phyloP scores from a whole-genome alignment of 2,113 vertebrate species.

The Poicephalus gulielmi region DNA sequence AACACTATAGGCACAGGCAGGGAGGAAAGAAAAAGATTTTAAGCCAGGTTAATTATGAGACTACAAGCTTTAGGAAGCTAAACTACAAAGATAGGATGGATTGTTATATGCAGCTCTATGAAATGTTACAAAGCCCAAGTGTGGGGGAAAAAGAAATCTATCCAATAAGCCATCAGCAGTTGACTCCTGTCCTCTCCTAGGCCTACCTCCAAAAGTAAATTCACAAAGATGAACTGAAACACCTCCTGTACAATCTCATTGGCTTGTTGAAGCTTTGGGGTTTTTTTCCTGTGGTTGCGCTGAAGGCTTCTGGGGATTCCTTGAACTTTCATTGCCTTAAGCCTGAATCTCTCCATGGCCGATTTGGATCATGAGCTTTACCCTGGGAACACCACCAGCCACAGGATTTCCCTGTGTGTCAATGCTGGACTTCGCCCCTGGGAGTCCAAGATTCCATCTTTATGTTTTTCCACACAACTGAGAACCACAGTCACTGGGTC shows the following conservation, averaged over 20 bases:
- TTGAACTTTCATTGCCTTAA: constrained; percentile 26
- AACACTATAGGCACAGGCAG: neutral
- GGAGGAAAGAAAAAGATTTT: neutral
- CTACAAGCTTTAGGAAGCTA: neutral
- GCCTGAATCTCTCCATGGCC: constrained; percentile 1
- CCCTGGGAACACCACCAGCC: neutral
- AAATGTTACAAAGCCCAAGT: neutral
- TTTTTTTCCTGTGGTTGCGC: neutral
- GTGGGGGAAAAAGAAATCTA: neutral
- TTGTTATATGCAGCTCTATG: neutral
- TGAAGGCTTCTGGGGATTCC: constrained; percentile 13
- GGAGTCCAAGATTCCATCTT: constrained; percentile 15
- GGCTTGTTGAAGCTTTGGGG: neutral
- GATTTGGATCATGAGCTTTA: constrained; percentile 23
- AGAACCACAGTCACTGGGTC: constrained; percentile 44
- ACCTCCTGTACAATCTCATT: neutral
- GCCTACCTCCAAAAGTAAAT: neutral
- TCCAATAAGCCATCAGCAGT: neutral
- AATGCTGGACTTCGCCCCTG: neutral
- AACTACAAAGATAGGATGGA: neutral
- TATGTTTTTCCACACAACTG: neutral
- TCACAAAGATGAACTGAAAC: neutral
- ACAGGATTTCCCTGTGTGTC: neutral
- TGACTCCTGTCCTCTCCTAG: neutral
- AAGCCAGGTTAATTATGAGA: neutral